phyloP scores from a whole-genome alignment of 1,140 invertebrate species.

The Philaenus spumarius region DNA sequence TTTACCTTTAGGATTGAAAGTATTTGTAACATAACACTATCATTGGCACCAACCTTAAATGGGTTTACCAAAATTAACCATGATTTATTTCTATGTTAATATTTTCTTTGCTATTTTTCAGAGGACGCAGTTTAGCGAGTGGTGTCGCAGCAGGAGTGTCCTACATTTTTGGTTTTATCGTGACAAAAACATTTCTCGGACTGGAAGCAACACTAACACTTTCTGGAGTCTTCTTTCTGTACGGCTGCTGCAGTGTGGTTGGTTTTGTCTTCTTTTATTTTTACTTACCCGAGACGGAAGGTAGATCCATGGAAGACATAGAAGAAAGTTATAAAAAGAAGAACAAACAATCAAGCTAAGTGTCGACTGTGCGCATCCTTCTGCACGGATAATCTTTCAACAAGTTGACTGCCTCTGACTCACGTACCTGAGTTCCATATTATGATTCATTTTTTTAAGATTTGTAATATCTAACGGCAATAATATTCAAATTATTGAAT shows the following conservation, averaged over 20 bases:
- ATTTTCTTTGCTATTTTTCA: constrained; percentile 6
- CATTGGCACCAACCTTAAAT: too few relatives aligned
- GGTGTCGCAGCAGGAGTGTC: constrained; percentile 19
- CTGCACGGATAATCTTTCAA: too few relatives aligned
- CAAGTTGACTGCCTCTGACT: too few relatives aligned
- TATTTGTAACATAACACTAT: too few relatives aligned
- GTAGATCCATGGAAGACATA: constrained; percentile 28
- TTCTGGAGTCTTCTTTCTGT: constrained; percentile 21
- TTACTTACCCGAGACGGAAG: constrained; percentile 32
- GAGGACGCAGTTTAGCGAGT: constrained; percentile 6
- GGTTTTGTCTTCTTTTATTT: constrained; percentile 28
- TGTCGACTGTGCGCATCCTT: too few relatives aligned
- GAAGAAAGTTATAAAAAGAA: constrained; percentile 21
- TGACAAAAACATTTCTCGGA: constrained; percentile 19
- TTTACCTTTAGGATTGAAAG: too few relatives aligned
- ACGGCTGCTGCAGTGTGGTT: constrained; percentile 10
- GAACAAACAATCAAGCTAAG: not conserved
- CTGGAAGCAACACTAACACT: constrained; percentile 12
- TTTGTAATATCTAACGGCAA: too few relatives aligned
- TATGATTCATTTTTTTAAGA: too few relatives aligned
- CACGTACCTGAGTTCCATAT: too few relatives aligned
- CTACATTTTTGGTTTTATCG: constrained; percentile 17
- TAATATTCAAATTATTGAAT: too few relatives aligned
- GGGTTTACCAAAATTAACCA: too few relatives aligned
- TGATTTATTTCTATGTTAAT: not conserved